Percentiles rank a stretch among this genome's conserved stretches.
Evolutionary conservation across 2,888 invertebrate species (phyloP).

Genomic region (Erebia palarica): DNA sequence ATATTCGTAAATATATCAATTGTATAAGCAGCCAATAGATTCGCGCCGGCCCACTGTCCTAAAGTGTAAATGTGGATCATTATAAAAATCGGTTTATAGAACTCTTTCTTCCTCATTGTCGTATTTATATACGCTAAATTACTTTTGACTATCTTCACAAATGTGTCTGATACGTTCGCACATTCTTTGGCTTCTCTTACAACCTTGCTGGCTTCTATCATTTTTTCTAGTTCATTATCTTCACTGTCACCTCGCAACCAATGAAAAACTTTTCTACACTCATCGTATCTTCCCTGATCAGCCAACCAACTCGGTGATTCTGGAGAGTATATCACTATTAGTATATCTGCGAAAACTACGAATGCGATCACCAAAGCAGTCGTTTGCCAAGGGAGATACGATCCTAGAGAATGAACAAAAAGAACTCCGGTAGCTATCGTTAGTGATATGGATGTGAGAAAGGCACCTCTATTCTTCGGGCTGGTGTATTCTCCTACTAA

Average conservation of each 20-base stretch:
- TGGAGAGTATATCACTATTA: conserved; percentile 67
- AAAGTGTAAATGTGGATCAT: conserved; percentile 62
- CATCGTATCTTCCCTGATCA: conserved; percentile 75
- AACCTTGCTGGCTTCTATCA: conserved; percentile 56
- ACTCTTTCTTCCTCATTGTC: conserved; percentile 58
- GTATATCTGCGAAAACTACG: conserved; percentile 70
- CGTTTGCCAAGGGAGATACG: conserved; percentile 78
- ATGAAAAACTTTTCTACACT: conserved; percentile 78
- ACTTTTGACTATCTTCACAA: conserved; percentile 46
- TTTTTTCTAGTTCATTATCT: conserved; percentile 61
- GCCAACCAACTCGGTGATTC: conserved; percentile 86
- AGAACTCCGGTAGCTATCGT: conserved; percentile 83
- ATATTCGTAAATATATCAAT: conserved; percentile 60
- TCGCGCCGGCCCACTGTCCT: conserved; percentile 64
- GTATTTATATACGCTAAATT: conserved; percentile 49
- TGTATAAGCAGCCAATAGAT: conserved; percentile 59
- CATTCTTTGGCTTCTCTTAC: conserved; percentile 51
- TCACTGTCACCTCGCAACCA: conserved; percentile 79
- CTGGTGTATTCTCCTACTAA: conserved; percentile 81
- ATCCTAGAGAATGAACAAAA: conserved; percentile 83
- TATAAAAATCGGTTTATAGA: conserved; percentile 62
- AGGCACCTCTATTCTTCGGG: conserved; percentile 82
- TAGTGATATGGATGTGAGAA: conserved; percentile 83
- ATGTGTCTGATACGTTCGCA: conserved; percentile 45
- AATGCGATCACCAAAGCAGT: conserved; percentile 75